These are phyloP conservation scores for Aelia acuminata DNA, from an alignment of 2,888 invertebrate genomes.

Conservation along the genomic window DNA sequence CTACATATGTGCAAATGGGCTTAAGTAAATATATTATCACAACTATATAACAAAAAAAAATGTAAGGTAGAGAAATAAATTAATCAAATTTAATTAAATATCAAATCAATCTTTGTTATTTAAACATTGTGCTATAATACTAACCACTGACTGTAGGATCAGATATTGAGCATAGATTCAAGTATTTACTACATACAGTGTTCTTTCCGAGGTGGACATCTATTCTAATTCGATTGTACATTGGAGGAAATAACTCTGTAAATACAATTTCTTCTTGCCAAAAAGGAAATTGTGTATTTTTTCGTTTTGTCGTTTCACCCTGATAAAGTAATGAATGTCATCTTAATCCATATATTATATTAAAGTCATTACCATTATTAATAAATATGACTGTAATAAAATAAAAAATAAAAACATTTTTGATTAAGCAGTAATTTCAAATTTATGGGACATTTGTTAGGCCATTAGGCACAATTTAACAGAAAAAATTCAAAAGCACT, in stretches of 20 bases:
- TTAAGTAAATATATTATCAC: too few species aligned
- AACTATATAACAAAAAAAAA: too few species aligned
- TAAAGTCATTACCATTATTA: background rate
- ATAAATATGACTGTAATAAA: too few species aligned
- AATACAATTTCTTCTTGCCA: slow-evolving; percentile 62
- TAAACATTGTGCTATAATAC: background rate
- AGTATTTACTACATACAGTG: slow-evolving; percentile 52
- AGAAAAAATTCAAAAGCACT: too few species aligned
- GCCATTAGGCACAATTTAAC: too few species aligned
- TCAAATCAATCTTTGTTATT: background rate
- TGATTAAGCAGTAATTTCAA: too few species aligned
- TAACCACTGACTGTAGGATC: slow-evolving; percentile 60
- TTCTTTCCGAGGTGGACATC: slow-evolving; percentile 55
- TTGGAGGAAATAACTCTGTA: slow-evolving; percentile 61
- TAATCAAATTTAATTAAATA: background rate
- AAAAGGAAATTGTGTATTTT: slow-evolving; percentile 18
- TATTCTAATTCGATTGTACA: slow-evolving; percentile 60
- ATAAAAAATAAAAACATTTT: too few species aligned
- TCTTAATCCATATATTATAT: too few species aligned
- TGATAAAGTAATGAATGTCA: background rate
- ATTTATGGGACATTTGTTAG: too few species aligned
- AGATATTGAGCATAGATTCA: slow-evolving; percentile 59
- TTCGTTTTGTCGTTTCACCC: slow-evolving; percentile 60
- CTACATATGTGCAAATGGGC: too few species aligned
- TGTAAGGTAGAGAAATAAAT: too few species aligned